Evolutionary conservation across 2,797 vertebrate genomes (phyloP), one percentile per base, ranked within the genome.

Genomic region (Chromobotia macracanthus): DNA sequence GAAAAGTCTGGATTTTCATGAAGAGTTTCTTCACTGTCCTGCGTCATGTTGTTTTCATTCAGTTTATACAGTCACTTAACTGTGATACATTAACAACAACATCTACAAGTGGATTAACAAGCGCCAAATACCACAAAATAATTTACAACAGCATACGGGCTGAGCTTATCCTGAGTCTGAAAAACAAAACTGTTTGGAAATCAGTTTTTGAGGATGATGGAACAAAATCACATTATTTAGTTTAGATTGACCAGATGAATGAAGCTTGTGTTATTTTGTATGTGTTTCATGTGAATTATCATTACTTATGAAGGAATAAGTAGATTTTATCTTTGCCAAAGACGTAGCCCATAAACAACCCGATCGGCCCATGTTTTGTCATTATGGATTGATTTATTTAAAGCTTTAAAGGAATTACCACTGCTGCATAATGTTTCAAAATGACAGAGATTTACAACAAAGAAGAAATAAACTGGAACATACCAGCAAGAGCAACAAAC

Each of bases 261-360:
- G 61, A 19, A 35, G 35, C 66, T 63, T 25, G 4, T n/a, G 46
- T 15, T 8, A 18, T 69, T 55, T 28, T 19, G 7, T 38, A 13
- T 28, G n/a, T 63, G 55, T 61, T 65, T 12, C 25, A 53, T 66
- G 66, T 71, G 58, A 74, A 67, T 71, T 61, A 65, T 63, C 64
- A n/a, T 77, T 82, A 72, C 25, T 55, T 50, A 72, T 16, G 71
- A 77, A 51, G 11, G 41, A 73, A 61, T 44, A n/a, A 0, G n/a
- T 56, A 44, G n/a, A 53, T 25, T 56, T 51, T 75, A 19, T 19
- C 67, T 15, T 71, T 72, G 64, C 56, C 68, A 82, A 76, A 70
- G 23, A 79, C 44, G 60, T 15, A 38, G n/a, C 25, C 38, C 12
- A 53, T 64, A 64, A 55, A 53, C n/a, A 41, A 25, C 21, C 41